phyloP scores from a whole-genome alignment of 2,113 vertebrate species.

The Vireo altiloquus region DNA sequence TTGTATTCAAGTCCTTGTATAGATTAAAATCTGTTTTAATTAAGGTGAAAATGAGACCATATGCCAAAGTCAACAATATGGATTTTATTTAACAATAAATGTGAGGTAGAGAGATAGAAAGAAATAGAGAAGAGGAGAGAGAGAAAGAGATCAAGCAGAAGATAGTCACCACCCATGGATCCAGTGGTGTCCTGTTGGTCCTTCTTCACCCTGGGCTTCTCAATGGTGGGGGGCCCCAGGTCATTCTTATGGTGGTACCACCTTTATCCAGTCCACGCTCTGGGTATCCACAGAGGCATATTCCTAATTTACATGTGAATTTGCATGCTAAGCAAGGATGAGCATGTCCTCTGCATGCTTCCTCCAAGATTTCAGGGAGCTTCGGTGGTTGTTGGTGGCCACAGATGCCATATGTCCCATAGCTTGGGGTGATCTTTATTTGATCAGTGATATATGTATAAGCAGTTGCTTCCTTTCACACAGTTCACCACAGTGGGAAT shows the following conservation, averaged over 20 bases:
- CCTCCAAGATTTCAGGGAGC: neutral
- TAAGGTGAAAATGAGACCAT: neutral
- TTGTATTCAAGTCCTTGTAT: neutral
- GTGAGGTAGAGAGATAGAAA: neutral
- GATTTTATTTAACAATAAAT: neutral
- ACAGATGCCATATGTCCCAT: neutral
- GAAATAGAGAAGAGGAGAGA: neutral
- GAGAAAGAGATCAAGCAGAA: neutral
- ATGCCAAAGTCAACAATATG: neutral
- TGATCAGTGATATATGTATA: neutral
- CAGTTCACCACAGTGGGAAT: neutral
- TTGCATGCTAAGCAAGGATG: neutral
- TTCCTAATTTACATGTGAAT: neutral
- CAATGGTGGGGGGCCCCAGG: neutral
- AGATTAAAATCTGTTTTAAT: neutral
- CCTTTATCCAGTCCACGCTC: neutral
- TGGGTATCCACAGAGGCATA: neutral
- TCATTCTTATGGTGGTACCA: neutral
- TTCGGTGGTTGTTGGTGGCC: neutral
- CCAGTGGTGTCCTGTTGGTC: neutral
- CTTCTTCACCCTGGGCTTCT: neutral
- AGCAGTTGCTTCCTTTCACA: neutral
- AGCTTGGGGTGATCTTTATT: neutral
- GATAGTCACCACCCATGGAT: neutral
- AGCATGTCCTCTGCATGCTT: neutral